Base-by-base conservation (phyloP, 1,140 invertebrate species). In the Cepaea nemoralis region DNA sequence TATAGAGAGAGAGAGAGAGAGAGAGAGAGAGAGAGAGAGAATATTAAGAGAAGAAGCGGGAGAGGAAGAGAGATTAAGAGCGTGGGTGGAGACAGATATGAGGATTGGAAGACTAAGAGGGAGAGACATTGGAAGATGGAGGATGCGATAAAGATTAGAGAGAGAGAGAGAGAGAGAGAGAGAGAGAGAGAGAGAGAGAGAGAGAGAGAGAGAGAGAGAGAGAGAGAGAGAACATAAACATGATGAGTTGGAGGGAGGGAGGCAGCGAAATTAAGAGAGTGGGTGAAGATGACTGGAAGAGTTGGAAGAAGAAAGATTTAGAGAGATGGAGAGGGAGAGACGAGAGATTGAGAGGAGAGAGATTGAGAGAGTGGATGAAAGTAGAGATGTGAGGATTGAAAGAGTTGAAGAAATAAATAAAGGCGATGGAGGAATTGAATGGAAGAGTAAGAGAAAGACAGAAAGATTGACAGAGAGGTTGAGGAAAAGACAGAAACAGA, bases 311-410 rank as follows among this genome's bases (percentile, higher is more conserved):
- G 37, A 78, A 55, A 78, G 27, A 78, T 48, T 35, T 27, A 39
- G 76, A 78, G 33, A 78, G 55, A 59, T 27, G 35, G 50, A 63
- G 76, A 78, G 50, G 59, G 33, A 78, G 50, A 63, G 50, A 63
- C 27, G 66, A 35, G 59, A 50, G 33, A 42, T 59, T 22, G 31
- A 42, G 66, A 35, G 31, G 33, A 78, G 76, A 63, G 33, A 78
- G 55, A 59, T 22, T 66, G 76, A 73, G 33, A 73, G 70, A 73
- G 33, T 35, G 70, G 37, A 35, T 12, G 33, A 31, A 50, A 63
- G 33, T 63, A 48, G 19, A 48, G 45, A 48, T 12, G 19, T 48
- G 19, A 48, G n/a, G n/a, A n/a, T n/a, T n/a, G n/a, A n/a, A n/a
- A n/a, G n/a, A n/a, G n/a, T n/a, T n/a, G n/a, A n/a, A n/a, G n/a